Base-by-base conservation (phyloP, 2,888 invertebrate species). In the Emmelina monodactyla region DNA sequence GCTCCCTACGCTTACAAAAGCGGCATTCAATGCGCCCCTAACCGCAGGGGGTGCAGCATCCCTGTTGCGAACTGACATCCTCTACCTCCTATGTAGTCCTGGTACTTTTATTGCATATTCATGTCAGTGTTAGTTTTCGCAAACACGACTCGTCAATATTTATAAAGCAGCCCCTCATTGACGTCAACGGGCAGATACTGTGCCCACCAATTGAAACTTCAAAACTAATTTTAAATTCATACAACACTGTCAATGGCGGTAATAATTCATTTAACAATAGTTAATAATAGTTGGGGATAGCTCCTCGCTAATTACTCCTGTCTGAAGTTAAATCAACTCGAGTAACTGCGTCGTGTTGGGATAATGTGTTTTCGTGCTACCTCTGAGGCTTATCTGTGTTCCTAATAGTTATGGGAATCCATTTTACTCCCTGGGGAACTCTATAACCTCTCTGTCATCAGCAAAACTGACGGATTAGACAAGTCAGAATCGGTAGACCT, bases 91-190 rank as follows among this genome's bases (percentile, higher is more conserved):
- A 64, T 78, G 69, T 41, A 39, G 37, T 39, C 75, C 73, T 76
- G 54, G 78, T 79, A 71, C 59, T 59, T 76, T 73, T 76, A 78
- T 79, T 78, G 78, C 78, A 78, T 71, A 76, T 70, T 75, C 60
- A 64, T 69, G 57, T 56, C 46, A 38, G 50, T 56, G 59, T 59
- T 55, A 49, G 47, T 56, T 67, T 75, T 75, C 47, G 73, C 75
- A 69, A 64, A 55, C 50, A 39, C 50, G n/a, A n/a, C n/a, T n/a
- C n/a, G n/a, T n/a, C n/a, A n/a, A n/a, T n/a, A n/a, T n/a, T n/a
- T n/a, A n/a, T n/a, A n/a, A n/a, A n/a, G n/a, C n/a, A n/a, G n/a
- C n/a, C n/a, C n/a, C n/a, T n/a, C n/a, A n/a, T n/a, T n/a, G n/a
- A n/a, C n/a, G n/a, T n/a, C n/a, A n/a, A n/a, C n/a, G n/a, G n/a